Base-by-base conservation (phyloP, 2,113 vertebrate genomes). In the Caloenas nicobarica region DNA sequence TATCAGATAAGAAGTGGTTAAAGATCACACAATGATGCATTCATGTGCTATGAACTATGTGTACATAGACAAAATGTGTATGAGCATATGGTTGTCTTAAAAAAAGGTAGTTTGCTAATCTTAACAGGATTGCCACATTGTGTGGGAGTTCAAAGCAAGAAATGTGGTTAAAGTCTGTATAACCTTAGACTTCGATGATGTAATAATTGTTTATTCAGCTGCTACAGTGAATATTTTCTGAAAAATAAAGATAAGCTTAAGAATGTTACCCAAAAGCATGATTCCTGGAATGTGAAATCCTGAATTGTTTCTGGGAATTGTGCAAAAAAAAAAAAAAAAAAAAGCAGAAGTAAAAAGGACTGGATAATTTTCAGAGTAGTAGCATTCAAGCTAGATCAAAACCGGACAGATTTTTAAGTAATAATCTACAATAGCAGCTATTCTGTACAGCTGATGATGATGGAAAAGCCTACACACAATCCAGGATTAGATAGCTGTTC, bases 141-240 rank as follows among this genome's bases (percentile, higher is more conserved):
- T 42, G 83, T 83, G 65, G 56, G 81, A 92, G 89, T 89, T 96
- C 86, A 93, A 92, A 92, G 92, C 46, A 86, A 92, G 57, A 91
- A 91, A 86, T 78, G 33, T 53, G 42, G 72, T 86, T 81, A 88
- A 76, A 94, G 89, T 86, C 80, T 91, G 33, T 61, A 89, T 71
- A 89, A 79, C 56, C 61, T 81, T 92, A 68, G 77, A 79, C 80
- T 91, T 87, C 16, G 60, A 15, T 93, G 94, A 92, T 81, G 83
- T 86, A 78, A 91, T 71, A 93, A 81, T 61, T 92, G 86, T 73
- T 93, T 95, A 89, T 81, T 95, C 94, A 96, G 88, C 91, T 89
- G 94, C 69, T 84, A 53, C 48, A 95, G 48, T 25, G 77, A 93
- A 25, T 87, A 89, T 78, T 92, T 97, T 89, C 84, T 87, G 89